phyloP scores from a whole-genome alignment of 2,888 invertebrate species.

The Gymnocheta viridis region DNA sequence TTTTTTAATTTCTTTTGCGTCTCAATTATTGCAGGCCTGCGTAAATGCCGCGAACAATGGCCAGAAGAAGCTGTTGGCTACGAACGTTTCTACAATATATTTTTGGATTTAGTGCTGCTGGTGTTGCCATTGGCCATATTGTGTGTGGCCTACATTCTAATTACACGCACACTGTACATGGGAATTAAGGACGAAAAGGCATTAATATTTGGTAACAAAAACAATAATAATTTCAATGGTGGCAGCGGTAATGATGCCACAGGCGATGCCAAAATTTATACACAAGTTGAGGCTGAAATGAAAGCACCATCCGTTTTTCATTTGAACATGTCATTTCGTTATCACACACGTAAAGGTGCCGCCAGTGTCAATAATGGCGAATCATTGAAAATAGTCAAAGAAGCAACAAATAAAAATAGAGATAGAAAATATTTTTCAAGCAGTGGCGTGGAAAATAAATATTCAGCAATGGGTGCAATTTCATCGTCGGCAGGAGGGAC shows the following conservation, averaged over 20 bases:
- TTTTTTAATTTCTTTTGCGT: background rate
- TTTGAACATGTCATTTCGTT: conserved; percentile 70
- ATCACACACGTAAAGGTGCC: conserved; percentile 58
- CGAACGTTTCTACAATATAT: conserved; percentile 86
- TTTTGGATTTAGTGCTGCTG: conserved; percentile 85
- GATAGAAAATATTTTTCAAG: conserved; percentile 30
- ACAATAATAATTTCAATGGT: conserved; percentile 40
- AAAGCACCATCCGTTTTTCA: conserved; percentile 67
- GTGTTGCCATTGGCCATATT: conserved; percentile 86
- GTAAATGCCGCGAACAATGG: conserved; percentile 86
- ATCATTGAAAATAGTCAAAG: background rate
- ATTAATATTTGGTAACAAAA: conserved; percentile 72
- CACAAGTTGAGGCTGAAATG: conserved; percentile 64
- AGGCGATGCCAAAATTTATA: conserved; percentile 57
- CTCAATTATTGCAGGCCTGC: conserved; percentile 83
- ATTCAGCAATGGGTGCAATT: conserved; percentile 16
- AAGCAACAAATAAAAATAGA: conserved; percentile 5
- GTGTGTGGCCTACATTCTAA: conserved; percentile 85
- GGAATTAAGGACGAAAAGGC: conserved; percentile 80
- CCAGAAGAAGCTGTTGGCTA: conserved; percentile 82
- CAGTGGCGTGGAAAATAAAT: conserved; percentile 17
- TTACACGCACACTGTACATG: conserved; percentile 81
- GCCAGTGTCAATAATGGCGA: background rate
- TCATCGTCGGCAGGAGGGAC: background rate
- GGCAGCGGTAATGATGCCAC: conserved; percentile 18